Percentiles rank a stretch among this genome's conserved stretches.
Evolutionary conservation across 2,113 vertebrate species (phyloP).

Genomic region (Chaenogobius annularis): DNA sequence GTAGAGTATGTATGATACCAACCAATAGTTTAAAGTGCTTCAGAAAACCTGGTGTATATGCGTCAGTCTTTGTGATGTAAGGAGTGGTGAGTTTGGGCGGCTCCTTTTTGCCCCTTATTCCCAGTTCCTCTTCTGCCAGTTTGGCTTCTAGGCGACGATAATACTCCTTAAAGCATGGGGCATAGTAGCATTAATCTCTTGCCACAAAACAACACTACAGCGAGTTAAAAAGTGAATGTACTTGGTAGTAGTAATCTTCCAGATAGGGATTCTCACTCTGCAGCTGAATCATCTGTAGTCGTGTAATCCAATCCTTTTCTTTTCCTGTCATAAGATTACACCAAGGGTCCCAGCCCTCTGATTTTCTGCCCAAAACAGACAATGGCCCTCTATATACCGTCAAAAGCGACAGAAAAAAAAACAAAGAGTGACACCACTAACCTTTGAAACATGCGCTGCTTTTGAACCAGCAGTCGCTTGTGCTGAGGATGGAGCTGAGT

Average conservation of each 20-base stretch:
- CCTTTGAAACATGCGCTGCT: constrained; percentile 75
- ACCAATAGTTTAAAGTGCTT: background rate
- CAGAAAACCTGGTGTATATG: constrained; percentile 83
- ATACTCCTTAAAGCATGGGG: constrained; percentile 76
- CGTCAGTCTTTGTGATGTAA: constrained; percentile 87
- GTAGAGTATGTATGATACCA: background rate
- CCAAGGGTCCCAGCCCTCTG: constrained; percentile 80
- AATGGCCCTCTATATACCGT: background rate
- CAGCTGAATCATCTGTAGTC: constrained; percentile 93
- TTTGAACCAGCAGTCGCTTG: constrained; percentile 82
- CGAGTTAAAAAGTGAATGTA: constrained; percentile 33
- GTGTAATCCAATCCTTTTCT: constrained; percentile 94
- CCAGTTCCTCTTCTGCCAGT: constrained; percentile 84
- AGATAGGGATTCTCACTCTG: constrained; percentile 88
- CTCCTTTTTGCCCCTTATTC: constrained; percentile 80
- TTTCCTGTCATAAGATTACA: constrained; percentile 85
- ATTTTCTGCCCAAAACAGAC: constrained; percentile 65
- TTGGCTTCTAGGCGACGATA: constrained; percentile 87
- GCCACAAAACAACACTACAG: background rate
- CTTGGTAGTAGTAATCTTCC: constrained; percentile 97
- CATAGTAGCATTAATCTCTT: background rate
- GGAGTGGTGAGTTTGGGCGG: constrained; percentile 88
- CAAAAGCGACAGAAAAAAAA: background rate
- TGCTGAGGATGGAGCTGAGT: constrained; percentile 92
- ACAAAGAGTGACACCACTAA: constrained; percentile 35